Evolutionary conservation across 2,113 vertebrate genomes (phyloP).

Genomic region (Sphaerodactylus townsendi): DNA sequence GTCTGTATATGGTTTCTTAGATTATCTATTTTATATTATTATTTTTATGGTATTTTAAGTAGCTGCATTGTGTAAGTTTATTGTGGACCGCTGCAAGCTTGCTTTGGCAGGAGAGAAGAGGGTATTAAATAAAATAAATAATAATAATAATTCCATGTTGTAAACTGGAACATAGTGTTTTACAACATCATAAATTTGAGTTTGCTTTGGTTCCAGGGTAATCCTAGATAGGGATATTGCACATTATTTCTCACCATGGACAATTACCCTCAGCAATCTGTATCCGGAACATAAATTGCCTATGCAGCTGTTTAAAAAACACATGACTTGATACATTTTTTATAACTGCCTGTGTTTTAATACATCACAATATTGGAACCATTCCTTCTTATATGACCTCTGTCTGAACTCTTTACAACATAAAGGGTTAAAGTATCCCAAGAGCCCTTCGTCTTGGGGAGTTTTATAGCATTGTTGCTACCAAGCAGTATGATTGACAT

Average conservation of each 20-base stretch:
- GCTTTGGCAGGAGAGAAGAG: too few species aligned
- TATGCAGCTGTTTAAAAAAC: background rate
- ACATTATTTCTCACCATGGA: background rate
- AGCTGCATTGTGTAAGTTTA: too few species aligned
- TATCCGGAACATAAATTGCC: background rate
- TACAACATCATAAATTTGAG: background rate
- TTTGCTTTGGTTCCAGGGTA: background rate
- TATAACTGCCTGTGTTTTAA: background rate
- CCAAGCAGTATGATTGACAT: background rate
- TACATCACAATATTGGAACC: fast-evolving
- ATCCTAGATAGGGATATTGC: background rate
- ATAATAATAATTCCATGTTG: background rate
- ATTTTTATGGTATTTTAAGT: too few species aligned
- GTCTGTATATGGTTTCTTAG: too few species aligned
- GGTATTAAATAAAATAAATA: too few species aligned
- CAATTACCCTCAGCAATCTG: background rate
- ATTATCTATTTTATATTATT: too few species aligned
- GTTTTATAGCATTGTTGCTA: background rate
- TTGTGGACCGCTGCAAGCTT: too few species aligned
- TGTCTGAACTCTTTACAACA: background rate
- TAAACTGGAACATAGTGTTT: background rate
- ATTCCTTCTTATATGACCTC: background rate
- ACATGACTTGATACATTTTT: background rate
- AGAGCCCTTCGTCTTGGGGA: background rate
- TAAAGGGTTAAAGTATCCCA: background rate